These are phyloP conservation scores for Astur gentilis DNA, from an alignment of 2,113 vertebrate genomes.

Conservation along the genomic window DNA sequence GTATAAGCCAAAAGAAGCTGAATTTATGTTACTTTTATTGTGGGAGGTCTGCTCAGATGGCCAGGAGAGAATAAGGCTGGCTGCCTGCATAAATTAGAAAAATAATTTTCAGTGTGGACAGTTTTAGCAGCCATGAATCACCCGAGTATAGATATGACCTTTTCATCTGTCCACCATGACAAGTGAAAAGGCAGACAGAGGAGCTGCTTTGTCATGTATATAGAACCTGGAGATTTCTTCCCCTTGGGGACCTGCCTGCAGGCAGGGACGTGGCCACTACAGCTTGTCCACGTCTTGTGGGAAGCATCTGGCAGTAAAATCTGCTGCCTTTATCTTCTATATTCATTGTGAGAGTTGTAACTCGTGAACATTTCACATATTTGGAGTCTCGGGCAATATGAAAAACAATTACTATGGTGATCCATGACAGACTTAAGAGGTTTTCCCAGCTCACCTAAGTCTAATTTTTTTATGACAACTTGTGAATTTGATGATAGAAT, in stretches of 20 bases:
- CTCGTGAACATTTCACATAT: not conserved
- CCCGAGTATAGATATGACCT: not conserved
- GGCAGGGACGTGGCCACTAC: not conserved
- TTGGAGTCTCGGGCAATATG: not conserved
- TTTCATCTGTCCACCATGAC: not conserved
- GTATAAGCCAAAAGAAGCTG: not conserved
- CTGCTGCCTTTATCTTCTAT: not conserved
- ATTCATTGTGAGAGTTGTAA: not conserved
- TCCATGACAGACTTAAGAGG: not conserved
- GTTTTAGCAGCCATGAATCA: not conserved
- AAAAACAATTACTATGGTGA: not conserved
- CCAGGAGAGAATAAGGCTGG: not conserved
- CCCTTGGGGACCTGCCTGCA: not conserved
- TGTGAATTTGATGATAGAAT: not conserved
- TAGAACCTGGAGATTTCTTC: not conserved
- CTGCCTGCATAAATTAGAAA: not conserved
- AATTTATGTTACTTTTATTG: not conserved
- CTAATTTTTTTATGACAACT: not conserved
- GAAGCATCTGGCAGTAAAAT: not conserved
- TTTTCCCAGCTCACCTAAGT: not conserved
- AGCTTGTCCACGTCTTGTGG: not conserved
- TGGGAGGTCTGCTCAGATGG: not conserved
- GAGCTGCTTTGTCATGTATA: not conserved
- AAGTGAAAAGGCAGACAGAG: not conserved
- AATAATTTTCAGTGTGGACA: not conserved